A percentile compares a stretch with the other conserved stretches of the same genome.
phyloP scores from a whole-genome alignment of 2,797 vertebrate genomes.

The Myripristis jacobus region DNA sequence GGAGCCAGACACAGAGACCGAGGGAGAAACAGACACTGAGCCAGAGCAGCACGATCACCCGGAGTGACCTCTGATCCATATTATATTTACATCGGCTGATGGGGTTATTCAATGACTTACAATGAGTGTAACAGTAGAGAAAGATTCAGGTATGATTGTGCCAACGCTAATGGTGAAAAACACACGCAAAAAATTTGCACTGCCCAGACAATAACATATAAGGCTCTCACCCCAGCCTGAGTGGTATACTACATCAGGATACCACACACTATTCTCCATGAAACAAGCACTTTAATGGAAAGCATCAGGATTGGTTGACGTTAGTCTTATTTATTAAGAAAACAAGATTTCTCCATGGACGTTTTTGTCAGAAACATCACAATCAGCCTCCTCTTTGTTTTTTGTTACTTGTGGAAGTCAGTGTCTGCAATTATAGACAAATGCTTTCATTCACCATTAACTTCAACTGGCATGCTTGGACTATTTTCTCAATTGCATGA shows the following conservation, averaged over 20 bases:
- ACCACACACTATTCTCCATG: not conserved
- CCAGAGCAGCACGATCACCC: constrained; percentile 51
- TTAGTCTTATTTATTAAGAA: not conserved
- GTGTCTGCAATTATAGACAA: not conserved
- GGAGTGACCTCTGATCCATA: constrained; percentile 10
- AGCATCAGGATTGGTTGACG: not conserved
- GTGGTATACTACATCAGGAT: too few relatives aligned
- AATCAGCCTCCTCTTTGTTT: not conserved
- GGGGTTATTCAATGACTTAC: not conserved
- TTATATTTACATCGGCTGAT: constrained; percentile 1
- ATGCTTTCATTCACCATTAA: not conserved
- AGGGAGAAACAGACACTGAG: constrained; percentile 53
- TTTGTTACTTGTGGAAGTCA: not conserved
- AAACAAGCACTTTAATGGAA: not conserved
- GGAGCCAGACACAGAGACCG: constrained; percentile 35
- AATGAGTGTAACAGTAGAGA: constrained; percentile 15
- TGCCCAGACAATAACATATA: not conserved
- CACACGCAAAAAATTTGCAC: not conserved
- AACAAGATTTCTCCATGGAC: not conserved
- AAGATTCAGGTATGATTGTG: constrained; percentile 12
- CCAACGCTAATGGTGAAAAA: not conserved
- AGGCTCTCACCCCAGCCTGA: not conserved
- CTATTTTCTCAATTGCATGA: too few relatives aligned
- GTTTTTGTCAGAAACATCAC: not conserved
- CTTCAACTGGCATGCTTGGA: too few relatives aligned